These are phyloP conservation scores for Ochotona princeps DNA, from an alignment of 2,113 vertebrate genomes.

Conservation along the genomic window DNA sequence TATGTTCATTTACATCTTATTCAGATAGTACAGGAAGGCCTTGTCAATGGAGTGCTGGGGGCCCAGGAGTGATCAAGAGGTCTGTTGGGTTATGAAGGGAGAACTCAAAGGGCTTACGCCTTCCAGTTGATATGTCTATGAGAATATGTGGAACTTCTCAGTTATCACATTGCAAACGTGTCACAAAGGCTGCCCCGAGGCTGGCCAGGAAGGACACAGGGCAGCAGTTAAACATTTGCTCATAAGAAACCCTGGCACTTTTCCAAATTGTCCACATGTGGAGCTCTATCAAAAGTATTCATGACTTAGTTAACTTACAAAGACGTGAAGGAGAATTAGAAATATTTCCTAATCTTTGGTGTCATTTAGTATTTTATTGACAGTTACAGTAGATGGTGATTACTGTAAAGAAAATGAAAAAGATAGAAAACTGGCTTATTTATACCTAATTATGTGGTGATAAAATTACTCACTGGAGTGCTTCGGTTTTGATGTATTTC, in stretches of 20 bases:
- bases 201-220: not conserved
- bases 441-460: constrained; percentile 3
- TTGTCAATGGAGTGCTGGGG: not conserved
- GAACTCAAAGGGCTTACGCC: not conserved
- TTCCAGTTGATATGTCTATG: not conserved
- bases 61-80: too few species aligned
- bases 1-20: not conserved
- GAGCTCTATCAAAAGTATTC: not conserved
- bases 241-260: not conserved
- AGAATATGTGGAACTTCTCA: not conserved
- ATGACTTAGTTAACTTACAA: not conserved
- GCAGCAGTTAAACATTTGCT: not conserved
- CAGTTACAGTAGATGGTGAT: not conserved
- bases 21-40: not conserved
- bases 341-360: not conserved
- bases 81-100: not conserved
- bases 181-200: not conserved
- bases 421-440: not conserved
- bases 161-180: not conserved
- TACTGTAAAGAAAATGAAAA: constrained; percentile 45
- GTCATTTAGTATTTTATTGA: constrained; percentile 20
- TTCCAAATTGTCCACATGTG: not conserved
- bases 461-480: not conserved
- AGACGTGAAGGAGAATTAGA: not conserved
- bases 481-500: not conserved